Percentiles rank a stretch among this genome's conserved stretches.
Conservation (phyloP, 2,888 invertebrate genomes). For the Eudasyphora cyanicolor region DNA sequence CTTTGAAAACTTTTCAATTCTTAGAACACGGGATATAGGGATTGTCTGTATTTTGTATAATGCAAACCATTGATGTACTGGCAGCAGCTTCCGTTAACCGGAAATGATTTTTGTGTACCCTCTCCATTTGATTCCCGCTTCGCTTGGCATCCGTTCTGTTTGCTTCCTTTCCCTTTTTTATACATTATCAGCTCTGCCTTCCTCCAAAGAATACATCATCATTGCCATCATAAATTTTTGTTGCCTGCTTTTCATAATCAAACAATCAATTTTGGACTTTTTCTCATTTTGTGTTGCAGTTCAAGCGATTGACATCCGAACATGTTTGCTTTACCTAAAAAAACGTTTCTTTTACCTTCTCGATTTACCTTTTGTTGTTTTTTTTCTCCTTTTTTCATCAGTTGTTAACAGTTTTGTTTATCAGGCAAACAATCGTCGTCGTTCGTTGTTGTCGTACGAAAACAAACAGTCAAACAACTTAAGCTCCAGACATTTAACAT, state of each 20-base stretch:
- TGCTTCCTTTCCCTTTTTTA: not conserved
- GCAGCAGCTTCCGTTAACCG: not conserved
- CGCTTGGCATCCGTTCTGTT: not conserved
- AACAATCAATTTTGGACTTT: conserved; percentile 9
- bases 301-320: not conserved
- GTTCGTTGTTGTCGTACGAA: conserved; percentile 5
- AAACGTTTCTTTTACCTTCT: not conserved
- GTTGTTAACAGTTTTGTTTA: conserved; percentile 56
- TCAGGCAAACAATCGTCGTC: conserved; percentile 46
- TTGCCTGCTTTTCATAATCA: not conserved
- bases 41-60: no score
- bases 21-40: no score
- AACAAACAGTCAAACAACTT: conserved; percentile 3
- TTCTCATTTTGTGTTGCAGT: not conserved
- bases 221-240: not conserved
- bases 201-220: no score
- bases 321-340: not conserved
- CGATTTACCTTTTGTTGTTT: conserved; percentile 13
- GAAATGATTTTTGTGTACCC: not conserved
- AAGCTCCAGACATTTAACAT: not conserved
- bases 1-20: no score
- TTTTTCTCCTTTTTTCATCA: conserved; percentile 21
- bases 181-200: not conserved
- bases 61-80: no score
- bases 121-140: not conserved